phyloP scores from a whole-genome alignment of 2,888 invertebrate species.

The Leptinotarsa juncta region DNA sequence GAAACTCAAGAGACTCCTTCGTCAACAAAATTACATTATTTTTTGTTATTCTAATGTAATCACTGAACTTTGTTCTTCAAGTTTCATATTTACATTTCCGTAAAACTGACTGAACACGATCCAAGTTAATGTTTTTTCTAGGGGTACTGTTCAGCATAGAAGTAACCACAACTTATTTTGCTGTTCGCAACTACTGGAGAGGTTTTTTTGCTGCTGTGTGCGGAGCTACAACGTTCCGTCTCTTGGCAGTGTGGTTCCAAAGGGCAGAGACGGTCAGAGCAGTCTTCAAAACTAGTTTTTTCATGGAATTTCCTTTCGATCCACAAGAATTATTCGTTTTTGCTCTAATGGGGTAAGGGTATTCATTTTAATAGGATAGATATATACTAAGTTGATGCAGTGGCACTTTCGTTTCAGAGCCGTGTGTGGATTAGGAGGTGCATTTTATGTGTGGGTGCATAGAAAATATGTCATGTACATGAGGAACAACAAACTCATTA shows the following conservation, averaged over 20 bases:
- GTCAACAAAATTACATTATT: no score
- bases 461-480: constrained; percentile 92
- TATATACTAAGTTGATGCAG: neutral
- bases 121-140: constrained; percentile 57
- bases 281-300: constrained; percentile 90
- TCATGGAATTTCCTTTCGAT: constrained; percentile 96
- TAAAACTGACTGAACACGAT: no score
- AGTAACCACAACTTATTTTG: constrained; percentile 99
- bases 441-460: constrained; percentile 92
- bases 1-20: no score
- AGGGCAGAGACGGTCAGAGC: constrained; percentile 94
- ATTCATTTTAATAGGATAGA: neutral
- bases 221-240: constrained; percentile 94
- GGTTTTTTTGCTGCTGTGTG: constrained; percentile 98
- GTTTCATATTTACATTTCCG: no score
- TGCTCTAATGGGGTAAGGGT: constrained; percentile 85
- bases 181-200: constrained; percentile 98
- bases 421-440: constrained; percentile 86
- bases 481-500: constrained; percentile 89
- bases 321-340: constrained; percentile 97
- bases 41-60: no score
- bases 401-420: constrained; percentile 69
- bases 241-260: constrained; percentile 95
- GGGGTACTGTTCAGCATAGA: constrained; percentile 99
- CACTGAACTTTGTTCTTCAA: no score